These are phyloP conservation scores for Sarcoramphus papa DNA, from an alignment of 2,797 vertebrate species.

Conservation along the genomic window DNA sequence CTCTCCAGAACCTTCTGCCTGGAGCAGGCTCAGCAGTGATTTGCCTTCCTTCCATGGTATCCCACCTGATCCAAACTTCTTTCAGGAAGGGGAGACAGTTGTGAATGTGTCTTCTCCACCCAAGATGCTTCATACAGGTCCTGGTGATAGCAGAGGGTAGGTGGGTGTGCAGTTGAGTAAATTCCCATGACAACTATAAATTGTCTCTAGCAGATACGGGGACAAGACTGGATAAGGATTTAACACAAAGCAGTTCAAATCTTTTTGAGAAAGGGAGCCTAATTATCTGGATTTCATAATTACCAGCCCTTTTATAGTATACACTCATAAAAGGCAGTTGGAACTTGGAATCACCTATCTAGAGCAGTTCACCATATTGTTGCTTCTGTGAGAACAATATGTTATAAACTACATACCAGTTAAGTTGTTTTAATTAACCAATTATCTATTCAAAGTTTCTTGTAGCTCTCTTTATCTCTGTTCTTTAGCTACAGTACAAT, in stretches of 20 bases:
- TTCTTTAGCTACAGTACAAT: constrained; percentile 50
- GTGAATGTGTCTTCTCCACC: not conserved
- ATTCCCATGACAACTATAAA: not conserved
- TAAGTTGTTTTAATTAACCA: constrained; percentile 59
- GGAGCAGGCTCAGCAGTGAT: not conserved
- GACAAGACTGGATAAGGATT: not conserved
- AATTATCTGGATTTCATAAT: not conserved
- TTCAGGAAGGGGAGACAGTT: not conserved
- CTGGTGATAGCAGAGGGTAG: not conserved
- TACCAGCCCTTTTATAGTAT: not conserved
- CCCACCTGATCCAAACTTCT: not conserved
- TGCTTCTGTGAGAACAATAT: constrained; percentile 33
- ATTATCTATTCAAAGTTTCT: constrained; percentile 51
- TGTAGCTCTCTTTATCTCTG: constrained; percentile 14
- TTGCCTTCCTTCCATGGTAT: accelerated
- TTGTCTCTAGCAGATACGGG: not conserved
- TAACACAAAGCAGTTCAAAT: not conserved
- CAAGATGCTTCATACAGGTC: not conserved
- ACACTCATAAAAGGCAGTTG: constrained; percentile 10
- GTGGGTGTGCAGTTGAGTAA: not conserved
- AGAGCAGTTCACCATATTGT: constrained; percentile 26
- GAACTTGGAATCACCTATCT: constrained; percentile 38
- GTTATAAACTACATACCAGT: constrained; percentile 39
- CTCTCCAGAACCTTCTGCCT: not conserved
- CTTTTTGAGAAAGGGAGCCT: not conserved